phyloP scores from a whole-genome alignment of 2,888 invertebrate genomes.

The Drosophila austrosaltans region DNA sequence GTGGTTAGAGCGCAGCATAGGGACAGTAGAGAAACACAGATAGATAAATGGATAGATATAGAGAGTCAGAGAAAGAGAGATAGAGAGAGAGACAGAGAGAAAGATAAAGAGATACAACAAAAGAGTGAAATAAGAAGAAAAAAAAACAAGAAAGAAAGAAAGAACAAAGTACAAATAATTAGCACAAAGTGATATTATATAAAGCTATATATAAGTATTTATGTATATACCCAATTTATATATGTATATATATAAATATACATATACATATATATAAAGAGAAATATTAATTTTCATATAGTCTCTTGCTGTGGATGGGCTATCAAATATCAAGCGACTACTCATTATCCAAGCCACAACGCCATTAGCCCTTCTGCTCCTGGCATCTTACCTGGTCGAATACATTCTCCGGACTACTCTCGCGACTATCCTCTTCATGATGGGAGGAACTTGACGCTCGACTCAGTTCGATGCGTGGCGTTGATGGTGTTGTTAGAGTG shows the following conservation, averaged over 20 bases:
- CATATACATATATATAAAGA: neutral
- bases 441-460: constrained; percentile 94
- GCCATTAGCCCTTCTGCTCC: neutral
- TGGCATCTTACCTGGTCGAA: constrained; percentile 86
- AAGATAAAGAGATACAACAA: constrained; percentile 33
- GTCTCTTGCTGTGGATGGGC: neutral
- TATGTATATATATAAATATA: neutral
- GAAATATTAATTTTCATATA: neutral
- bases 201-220: neutral
- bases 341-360: neutral
- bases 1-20: constrained; percentile 35
- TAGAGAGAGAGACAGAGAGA: constrained; percentile 20
- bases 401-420: constrained; percentile 93
- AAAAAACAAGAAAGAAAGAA: constrained; percentile 37
- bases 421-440: constrained; percentile 89
- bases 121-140: constrained; percentile 16
- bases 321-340: constrained; percentile 14
- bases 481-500: constrained; percentile 86
- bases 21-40: constrained; percentile 39
- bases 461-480: constrained; percentile 94
- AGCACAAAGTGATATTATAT: constrained; percentile 47
- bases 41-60: constrained; percentile 32
- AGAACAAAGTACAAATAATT: constrained; percentile 64
- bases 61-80: constrained; percentile 35
- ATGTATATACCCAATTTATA: neutral